Conservation (phyloP, 2,888 invertebrate species). For the Branchipolynoe longqiensis region DNA sequence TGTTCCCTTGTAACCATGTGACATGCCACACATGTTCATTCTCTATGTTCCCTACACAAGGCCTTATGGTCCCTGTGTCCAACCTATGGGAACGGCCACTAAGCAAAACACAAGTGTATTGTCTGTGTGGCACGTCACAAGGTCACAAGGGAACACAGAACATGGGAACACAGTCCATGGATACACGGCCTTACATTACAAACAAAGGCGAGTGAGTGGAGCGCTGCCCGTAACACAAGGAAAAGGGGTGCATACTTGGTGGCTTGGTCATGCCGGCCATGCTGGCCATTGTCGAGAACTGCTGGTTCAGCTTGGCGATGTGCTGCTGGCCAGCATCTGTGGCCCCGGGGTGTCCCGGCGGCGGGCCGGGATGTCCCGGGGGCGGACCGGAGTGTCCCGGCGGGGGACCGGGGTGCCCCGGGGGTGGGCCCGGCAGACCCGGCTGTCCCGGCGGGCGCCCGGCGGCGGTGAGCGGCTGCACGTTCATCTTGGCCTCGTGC, state of each 20-base stretch:
- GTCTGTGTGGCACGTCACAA: too few species aligned
- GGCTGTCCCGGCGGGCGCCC: neutral
- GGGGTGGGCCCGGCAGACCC: neutral
- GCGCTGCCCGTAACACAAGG: too few species aligned
- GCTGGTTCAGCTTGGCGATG: neutral
- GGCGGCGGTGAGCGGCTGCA: slow-evolving; percentile 34
- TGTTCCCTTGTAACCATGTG: too few species aligned
- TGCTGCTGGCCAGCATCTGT: neutral
- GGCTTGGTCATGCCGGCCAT: slow-evolving; percentile 34
- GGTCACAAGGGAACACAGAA: too few species aligned
- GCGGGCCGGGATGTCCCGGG: neutral
- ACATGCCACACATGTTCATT: too few species aligned
- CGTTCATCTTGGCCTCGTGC: slow-evolving; percentile 54
- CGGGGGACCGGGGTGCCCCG: slow-evolving; percentile 3
- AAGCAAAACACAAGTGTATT: too few species aligned
- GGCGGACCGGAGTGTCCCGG: neutral
- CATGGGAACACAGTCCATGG: too few species aligned
- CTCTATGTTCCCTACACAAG: too few species aligned
- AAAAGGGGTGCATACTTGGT: neutral
- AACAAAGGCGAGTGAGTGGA: too few species aligned
- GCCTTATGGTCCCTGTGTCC: too few species aligned
- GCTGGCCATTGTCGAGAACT: slow-evolving; percentile 17
- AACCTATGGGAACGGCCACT: too few species aligned
- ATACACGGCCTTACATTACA: too few species aligned
- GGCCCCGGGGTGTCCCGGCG: neutral